Base-by-base conservation (phyloP, 2,113 vertebrate genomes). In the Phodopus roborovskii region DNA sequence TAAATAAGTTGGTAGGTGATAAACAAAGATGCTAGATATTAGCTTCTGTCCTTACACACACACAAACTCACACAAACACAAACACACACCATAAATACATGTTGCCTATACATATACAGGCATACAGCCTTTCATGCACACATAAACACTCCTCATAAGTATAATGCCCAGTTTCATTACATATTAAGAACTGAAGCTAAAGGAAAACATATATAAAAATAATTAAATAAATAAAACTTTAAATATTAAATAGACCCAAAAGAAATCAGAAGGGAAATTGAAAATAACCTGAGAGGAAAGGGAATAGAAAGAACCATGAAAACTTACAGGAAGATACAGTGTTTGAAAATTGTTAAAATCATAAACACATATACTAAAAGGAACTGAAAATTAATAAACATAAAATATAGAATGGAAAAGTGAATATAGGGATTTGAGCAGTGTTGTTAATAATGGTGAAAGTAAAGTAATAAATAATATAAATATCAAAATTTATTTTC, bases 31-130 rank as follows among this genome's bases (percentile, higher is more conserved):
- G 7, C 16, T 53, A 30, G 11, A 45, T 75, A 75, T 28, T 48
- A 10, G 26, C 5, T 17, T 77, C 74, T 30, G 45, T 5, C 74
- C 45, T 48, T n/a, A n/a, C n/a, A 6, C 26, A 50, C 28, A 78
- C 19, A 45, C 45, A 45, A 3, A 45, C 45, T 4, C 45, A 45
- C 45, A 45, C 45, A 45, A 3, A 45, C 45, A 45, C 45, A 45
- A 3, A 12, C 48, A 78, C 28, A 8, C 7, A 19, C 42, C 45
- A 50, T 3, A 17, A 6, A 30, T 78, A 15, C 1, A 33, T 77
- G 26, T 45, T 16, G 12, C 1, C 15, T 50, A 0, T 2, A 77
- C 13, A 50, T 16, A 3, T 30, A 30, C 2, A 30, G 3, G 26
- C 10, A 50, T 28, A 77, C 3, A 48, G 45, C 6, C 45, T 6